Evolutionary conservation across 2,113 vertebrate genomes (phyloP).

Genomic region (Mustela nigripes): DNA sequence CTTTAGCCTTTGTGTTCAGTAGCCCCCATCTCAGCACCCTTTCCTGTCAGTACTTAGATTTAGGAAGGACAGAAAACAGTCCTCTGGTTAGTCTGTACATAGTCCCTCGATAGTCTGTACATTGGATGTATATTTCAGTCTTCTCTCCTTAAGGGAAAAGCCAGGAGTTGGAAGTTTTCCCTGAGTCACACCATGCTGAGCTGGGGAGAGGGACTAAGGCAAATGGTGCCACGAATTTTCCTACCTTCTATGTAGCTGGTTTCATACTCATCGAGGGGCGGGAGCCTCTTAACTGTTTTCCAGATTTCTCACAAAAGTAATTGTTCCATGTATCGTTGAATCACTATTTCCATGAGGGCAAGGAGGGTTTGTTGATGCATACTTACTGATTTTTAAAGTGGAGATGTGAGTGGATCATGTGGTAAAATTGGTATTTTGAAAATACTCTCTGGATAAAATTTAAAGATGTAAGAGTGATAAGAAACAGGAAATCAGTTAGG

Average conservation of each 20-base stretch:
- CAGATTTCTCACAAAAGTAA: not conserved
- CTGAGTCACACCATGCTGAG: not conserved
- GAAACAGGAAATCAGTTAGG: not conserved
- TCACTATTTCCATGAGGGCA: not conserved
- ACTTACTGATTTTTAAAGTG: not conserved
- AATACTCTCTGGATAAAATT: not conserved
- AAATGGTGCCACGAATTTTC: not conserved
- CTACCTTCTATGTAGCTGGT: not conserved
- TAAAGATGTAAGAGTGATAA: not conserved
- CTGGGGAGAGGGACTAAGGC: not conserved
- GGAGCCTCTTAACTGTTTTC: not conserved
- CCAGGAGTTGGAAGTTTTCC: not conserved
- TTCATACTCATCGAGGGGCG: not conserved
- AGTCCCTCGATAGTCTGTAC: not conserved
- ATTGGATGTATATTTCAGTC: not conserved
- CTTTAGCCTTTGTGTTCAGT: not conserved
- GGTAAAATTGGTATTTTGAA: not conserved
- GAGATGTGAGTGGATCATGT: not conserved
- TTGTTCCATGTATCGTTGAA: not conserved
- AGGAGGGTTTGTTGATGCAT: not conserved
- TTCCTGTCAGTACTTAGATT: conserved; percentile 9
- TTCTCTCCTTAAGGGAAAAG: not conserved
- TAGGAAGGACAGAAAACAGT: not conserved
- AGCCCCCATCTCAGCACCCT: not conserved
- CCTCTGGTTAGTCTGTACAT: not conserved